A percentile compares a stretch with the other conserved stretches of the same genome.
Evolutionary conservation across 2,113 vertebrate genomes (phyloP).

Genomic region (rat (Rattus norvegicus)): DNA sequence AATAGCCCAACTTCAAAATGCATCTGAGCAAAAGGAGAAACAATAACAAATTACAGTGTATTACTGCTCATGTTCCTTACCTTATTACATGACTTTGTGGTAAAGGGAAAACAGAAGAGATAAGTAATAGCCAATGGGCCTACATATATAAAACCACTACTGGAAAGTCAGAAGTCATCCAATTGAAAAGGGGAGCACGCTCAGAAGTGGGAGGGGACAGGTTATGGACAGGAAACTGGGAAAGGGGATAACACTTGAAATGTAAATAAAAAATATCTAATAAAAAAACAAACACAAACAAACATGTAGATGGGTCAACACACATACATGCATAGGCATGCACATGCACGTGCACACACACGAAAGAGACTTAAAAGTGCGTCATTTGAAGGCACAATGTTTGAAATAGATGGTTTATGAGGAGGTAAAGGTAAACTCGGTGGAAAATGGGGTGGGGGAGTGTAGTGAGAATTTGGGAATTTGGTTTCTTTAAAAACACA

Average conservation of each 20-base stretch:
- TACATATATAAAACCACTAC: not conserved
- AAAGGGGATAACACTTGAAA: too few relatives aligned
- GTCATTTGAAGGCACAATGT: conserved; percentile 16
- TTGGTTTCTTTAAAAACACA: too few relatives aligned
- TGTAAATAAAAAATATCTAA: too few relatives aligned
- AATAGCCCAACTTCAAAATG: conserved; percentile 41
- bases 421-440: not conserved
- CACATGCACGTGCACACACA: not conserved
- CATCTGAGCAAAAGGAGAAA: conserved; percentile 21
- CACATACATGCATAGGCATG: not conserved
- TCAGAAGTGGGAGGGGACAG: too few relatives aligned
- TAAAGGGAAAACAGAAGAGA: not conserved
- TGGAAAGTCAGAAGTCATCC: not conserved
- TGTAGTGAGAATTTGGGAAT: too few relatives aligned
- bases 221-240: too few relatives aligned
- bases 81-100: not conserved
- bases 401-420: conserved; percentile 7
- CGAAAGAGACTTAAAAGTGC: not conserved
- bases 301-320: not conserved
- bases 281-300: not conserved
- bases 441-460: not conserved
- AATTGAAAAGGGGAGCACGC: not conserved
- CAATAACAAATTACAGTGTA: not conserved
- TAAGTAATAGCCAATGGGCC: not conserved
- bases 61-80: not conserved